These are phyloP conservation scores for Hippocampus kuda DNA, from an alignment of 2,797 vertebrate genomes.

Conservation along the genomic window DNA sequence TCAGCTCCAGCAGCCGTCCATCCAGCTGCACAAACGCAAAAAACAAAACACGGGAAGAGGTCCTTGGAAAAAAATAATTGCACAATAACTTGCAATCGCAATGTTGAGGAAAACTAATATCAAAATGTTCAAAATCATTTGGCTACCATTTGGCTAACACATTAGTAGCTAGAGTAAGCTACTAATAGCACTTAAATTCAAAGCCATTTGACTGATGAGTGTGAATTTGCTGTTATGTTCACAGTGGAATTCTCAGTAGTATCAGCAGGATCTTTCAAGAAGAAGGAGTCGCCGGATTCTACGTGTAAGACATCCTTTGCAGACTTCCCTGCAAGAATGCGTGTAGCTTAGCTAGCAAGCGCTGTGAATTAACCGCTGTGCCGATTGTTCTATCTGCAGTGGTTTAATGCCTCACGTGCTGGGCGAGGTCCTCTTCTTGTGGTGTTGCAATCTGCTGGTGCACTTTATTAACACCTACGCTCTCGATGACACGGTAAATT, in stretches of 20 bases:
- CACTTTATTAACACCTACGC: conserved; percentile 83
- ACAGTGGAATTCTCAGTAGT: conserved; percentile 72
- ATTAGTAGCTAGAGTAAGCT: too few relatives aligned
- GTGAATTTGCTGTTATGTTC: conserved; percentile 10
- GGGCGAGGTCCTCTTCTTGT: conserved; percentile 82
- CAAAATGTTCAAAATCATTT: background rate
- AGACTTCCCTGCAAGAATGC: background rate
- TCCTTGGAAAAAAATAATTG: too few relatives aligned
- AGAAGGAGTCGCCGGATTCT: conserved; percentile 80
- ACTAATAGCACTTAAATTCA: background rate
- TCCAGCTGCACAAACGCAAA: too few relatives aligned
- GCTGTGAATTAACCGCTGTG: background rate
- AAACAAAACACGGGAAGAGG: too few relatives aligned
- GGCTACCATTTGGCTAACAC: background rate
- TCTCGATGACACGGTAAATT: conserved; percentile 79
- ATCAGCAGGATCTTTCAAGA: conserved; percentile 76
- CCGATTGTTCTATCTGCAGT: conserved; percentile 56
- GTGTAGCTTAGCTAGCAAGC: background rate
- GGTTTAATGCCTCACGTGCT: conserved; percentile 77
- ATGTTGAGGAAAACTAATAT: too few relatives aligned
- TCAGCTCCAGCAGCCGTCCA: too few relatives aligned
- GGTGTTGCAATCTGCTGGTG: conserved; percentile 82
- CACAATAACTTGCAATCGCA: too few relatives aligned
- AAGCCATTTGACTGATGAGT: background rate
- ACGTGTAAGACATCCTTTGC: conserved; percentile 67